phyloP scores from a whole-genome alignment of 2,888 invertebrate genomes.

The Pseudanteris insignis region DNA sequence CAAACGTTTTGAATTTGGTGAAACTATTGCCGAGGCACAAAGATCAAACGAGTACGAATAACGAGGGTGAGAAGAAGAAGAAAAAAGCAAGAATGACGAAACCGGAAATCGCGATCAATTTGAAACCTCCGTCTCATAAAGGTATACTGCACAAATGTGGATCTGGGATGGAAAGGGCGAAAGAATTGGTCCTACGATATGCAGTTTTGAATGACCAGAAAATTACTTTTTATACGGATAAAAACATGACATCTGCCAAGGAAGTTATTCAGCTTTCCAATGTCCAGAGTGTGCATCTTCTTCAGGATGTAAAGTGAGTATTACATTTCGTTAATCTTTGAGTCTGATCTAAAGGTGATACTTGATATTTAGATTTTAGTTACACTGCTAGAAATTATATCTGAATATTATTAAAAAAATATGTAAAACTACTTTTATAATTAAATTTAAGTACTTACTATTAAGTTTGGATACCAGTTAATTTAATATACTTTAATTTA shows the following conservation, averaged over 20 bases:
- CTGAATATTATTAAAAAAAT: too few relatives aligned
- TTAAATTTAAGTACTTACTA: too few relatives aligned
- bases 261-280: slow-evolving; percentile 77
- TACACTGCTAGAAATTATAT: too few relatives aligned
- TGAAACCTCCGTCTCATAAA: slow-evolving; percentile 69
- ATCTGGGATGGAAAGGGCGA: slow-evolving; percentile 69
- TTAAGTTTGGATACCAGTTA: too few relatives aligned
- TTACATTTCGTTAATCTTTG: too few relatives aligned
- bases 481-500: too few relatives aligned
- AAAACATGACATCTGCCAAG: slow-evolving; percentile 74
- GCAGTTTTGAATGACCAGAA: slow-evolving; percentile 75
- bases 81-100: slow-evolving; percentile 64
- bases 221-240: slow-evolving; percentile 78
- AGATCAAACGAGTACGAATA: slow-evolving; percentile 34
- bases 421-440: too few relatives aligned
- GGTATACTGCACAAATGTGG: slow-evolving; percentile 70
- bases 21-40: slow-evolving; percentile 54
- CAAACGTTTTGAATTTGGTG: slow-evolving; percentile 58
- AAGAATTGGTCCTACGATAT: slow-evolving; percentile 75
- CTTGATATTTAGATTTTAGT: too few relatives aligned
- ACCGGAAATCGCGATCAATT: slow-evolving; percentile 68
- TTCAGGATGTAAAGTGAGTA: slow-evolving; percentile 69
- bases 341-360: too few relatives aligned
- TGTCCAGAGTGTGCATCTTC: slow-evolving; percentile 74
- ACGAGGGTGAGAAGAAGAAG: slow-evolving; percentile 41